These are phyloP conservation scores for Gadopsis marmoratus DNA, from an alignment of 2,797 vertebrate species.

Conservation along the genomic window DNA sequence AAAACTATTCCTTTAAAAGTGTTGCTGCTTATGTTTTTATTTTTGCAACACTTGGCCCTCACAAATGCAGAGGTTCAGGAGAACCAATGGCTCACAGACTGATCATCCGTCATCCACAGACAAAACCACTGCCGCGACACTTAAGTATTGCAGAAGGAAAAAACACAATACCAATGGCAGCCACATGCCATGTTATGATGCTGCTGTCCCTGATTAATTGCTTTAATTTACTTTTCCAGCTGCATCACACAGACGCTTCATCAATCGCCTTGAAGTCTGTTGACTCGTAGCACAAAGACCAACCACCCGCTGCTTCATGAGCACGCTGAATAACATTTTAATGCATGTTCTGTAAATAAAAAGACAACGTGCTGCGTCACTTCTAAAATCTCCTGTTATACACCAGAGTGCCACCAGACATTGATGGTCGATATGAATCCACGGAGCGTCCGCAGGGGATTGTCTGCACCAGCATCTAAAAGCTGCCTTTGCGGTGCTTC, in stretches of 20 bases:
- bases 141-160: conserved; percentile 36
- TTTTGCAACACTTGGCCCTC: conserved; percentile 25
- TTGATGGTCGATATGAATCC: conserved; percentile 39
- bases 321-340: background rate
- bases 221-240: conserved; percentile 71
- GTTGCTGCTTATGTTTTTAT: conserved; percentile 6
- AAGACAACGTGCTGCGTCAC: background rate
- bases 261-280: conserved; percentile 30
- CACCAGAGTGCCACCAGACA: conserved; percentile 35
- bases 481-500: conserved; percentile 47
- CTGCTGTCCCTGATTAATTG: conserved; percentile 60
- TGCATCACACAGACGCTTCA: conserved; percentile 50
- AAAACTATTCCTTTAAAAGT: conserved; percentile 1
- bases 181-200: conserved; percentile 54
- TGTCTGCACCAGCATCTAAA: conserved; percentile 42
- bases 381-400: conserved; percentile 26
- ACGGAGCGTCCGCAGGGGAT: conserved; percentile 15
- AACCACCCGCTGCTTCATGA: conserved; percentile 10
- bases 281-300: conserved; percentile 26
- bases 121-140: conserved; percentile 13
- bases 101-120: conserved; percentile 58
- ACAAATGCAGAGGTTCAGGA: conserved; percentile 12
- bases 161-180: conserved; percentile 46
- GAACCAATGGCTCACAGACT: conserved; percentile 36
- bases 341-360: conserved; percentile 9